Conservation (phyloP, 2,888 invertebrate genomes). For the Abrostola triplasia region DNA sequence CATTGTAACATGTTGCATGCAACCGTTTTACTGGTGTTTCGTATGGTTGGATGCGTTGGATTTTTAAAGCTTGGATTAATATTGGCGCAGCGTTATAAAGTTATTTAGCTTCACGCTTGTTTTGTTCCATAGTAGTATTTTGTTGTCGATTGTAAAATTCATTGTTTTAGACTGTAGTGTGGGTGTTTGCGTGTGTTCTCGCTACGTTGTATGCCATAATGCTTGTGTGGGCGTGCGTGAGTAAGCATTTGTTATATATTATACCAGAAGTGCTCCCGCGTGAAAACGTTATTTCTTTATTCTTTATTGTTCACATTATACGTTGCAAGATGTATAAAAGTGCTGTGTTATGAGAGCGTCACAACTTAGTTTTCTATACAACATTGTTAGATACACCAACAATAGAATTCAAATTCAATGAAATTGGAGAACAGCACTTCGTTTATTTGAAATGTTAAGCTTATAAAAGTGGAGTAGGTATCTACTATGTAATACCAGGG, state of each 20-base stretch:
- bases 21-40: constrained; percentile 21
- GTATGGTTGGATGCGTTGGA: constrained; percentile 16
- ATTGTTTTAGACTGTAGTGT: not conserved
- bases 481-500: too few species aligned
- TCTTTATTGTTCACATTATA: not conserved
- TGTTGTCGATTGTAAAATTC: not conserved
- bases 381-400: too few species aligned
- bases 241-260: constrained; percentile 1
- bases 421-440: too few species aligned
- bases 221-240: not conserved
- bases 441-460: too few species aligned
- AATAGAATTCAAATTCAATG: too few species aligned
- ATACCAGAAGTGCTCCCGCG: not conserved
- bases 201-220: not conserved
- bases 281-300: not conserved
- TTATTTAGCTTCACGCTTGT: constrained; percentile 22
- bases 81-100: constrained; percentile 22
- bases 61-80: constrained; percentile 22
- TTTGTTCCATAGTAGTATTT: constrained; percentile 2
- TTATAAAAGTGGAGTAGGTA: too few species aligned
- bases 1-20: constrained; percentile 45
- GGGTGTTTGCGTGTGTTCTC: not conserved
- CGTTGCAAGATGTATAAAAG: not conserved
- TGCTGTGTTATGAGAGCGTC: not conserved
- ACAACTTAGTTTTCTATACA: too few species aligned